Evolutionary conservation across 1,140 invertebrate species (phyloP), one percentile per base, ranked within the genome.

Genomic region (Apis laboriosa): DNA sequence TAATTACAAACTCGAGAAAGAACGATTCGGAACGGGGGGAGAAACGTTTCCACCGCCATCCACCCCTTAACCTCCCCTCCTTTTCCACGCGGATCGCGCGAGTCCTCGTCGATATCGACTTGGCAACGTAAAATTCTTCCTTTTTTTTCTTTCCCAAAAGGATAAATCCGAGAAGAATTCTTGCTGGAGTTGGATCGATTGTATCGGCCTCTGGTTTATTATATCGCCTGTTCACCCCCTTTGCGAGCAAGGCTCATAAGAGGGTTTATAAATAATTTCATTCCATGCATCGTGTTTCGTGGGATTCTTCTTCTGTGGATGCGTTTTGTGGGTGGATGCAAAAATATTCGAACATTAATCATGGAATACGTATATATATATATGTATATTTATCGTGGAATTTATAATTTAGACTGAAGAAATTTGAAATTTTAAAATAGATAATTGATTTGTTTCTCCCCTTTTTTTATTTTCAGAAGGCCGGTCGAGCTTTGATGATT

Each of bases 1-100:
- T 84, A 73, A 84, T 84, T 84, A 80, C 82, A 77, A 82, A 58
- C 80, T 68, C 63, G 63, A 77, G 53, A 19, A 34, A 53, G 80
- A 77, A 70, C 81, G 76, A 83, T 64, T 53, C 53, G 34, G 34
- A 34, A 17, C 60, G 78, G 55, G 70, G 34, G 70, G 34, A 74
- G 51, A 60, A 63, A 73, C 28, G 17, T 4, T 43, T 19, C 51
- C 63, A 12, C 2, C 55, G n/a, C 21, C 28, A 5, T 24, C 68
- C 24, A 5, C 17, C 19, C 71, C 28, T 21, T 21, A 28, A 63
- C 61, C 12, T 9, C 17, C 17, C 17, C 66, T 13, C n/a, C 34
- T 70, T 43, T 12, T 28, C n/a, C 19, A 9, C 17, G 28, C 70
- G 17, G 43, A 71, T 71, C 70, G 24, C n/a, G 34, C 17, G 12